Percentiles rank a stretch among this genome's conserved stretches.
Conservation (phyloP, 2,888 invertebrate genomes). For the Boloria euphrosyne region DNA sequence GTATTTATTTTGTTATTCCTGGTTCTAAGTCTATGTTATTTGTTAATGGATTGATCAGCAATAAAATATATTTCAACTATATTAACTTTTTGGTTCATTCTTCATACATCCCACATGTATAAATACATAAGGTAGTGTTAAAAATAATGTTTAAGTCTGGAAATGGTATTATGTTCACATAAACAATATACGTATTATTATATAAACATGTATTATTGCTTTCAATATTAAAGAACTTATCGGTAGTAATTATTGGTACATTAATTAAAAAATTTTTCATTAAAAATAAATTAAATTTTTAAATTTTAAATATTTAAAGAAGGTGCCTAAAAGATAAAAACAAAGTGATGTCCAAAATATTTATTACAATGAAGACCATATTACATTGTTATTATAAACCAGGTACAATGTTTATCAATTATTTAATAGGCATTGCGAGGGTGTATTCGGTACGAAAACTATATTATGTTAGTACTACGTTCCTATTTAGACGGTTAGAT, state of each 20-base stretch:
- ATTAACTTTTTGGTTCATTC: constrained; percentile 50
- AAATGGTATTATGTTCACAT: not conserved
- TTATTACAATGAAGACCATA: constrained; percentile 77
- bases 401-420: constrained; percentile 79
- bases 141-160: too few species aligned
- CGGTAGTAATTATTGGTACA: too few species aligned
- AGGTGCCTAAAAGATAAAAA: constrained; percentile 21
- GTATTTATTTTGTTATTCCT: constrained; percentile 80
- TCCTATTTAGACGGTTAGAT: constrained; percentile 17
- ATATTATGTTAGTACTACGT: constrained; percentile 28
- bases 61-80: constrained; percentile 74
- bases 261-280: too few species aligned
- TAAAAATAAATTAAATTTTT: too few species aligned
- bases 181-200: not conserved
- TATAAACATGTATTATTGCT: not conserved
- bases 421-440: constrained; percentile 54
- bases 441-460: constrained; percentile 36
- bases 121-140: not conserved
- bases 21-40: constrained; percentile 79
- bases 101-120: not conserved
- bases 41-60: constrained; percentile 76
- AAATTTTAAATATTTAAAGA: not conserved
- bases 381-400: constrained; percentile 77
- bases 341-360: constrained; percentile 72
- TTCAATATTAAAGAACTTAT: too few species aligned